phyloP scores from a whole-genome alignment of 2,888 invertebrate genomes.

The Dinocampus coccinellae region DNA sequence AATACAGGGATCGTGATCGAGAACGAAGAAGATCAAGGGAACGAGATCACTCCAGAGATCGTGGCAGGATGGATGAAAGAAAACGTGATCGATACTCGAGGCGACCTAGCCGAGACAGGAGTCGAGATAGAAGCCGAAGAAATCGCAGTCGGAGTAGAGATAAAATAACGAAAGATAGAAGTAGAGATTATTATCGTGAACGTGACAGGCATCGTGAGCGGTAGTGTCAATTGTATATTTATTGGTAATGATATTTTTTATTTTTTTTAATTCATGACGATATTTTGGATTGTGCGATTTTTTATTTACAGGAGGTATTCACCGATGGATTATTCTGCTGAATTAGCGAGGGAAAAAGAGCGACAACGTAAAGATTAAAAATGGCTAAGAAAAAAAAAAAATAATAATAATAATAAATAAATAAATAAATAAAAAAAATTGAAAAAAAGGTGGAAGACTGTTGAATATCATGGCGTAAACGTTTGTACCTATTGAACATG shows the following conservation, averaged over 20 bases:
- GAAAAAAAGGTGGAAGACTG: neutral
- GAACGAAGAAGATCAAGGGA: constrained; percentile 51
- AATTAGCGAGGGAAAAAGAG: constrained; percentile 66
- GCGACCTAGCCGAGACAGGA: constrained; percentile 55
- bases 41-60: constrained; percentile 50
- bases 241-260: neutral
- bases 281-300: constrained; percentile 8
- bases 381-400: constrained; percentile 10
- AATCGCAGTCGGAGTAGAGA: constrained; percentile 67
- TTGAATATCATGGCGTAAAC: constrained; percentile 24
- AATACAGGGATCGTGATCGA: constrained; percentile 59
- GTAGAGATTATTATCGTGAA: constrained; percentile 62
- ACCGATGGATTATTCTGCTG: constrained; percentile 65
- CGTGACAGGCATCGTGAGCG: constrained; percentile 64
- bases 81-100: constrained; percentile 60
- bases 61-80: constrained; percentile 54
- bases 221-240: constrained; percentile 46
- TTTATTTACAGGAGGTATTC: constrained; percentile 57
- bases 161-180: constrained; percentile 59
- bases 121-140: constrained; percentile 60
- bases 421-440: too few species aligned
- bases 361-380: constrained; percentile 65
- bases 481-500: constrained; percentile 49
- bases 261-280: constrained; percentile 10
- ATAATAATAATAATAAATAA: too few species aligned